Evolutionary conservation across 2,888 invertebrate genomes (phyloP).

Genomic region (Isoperla grammatica): DNA sequence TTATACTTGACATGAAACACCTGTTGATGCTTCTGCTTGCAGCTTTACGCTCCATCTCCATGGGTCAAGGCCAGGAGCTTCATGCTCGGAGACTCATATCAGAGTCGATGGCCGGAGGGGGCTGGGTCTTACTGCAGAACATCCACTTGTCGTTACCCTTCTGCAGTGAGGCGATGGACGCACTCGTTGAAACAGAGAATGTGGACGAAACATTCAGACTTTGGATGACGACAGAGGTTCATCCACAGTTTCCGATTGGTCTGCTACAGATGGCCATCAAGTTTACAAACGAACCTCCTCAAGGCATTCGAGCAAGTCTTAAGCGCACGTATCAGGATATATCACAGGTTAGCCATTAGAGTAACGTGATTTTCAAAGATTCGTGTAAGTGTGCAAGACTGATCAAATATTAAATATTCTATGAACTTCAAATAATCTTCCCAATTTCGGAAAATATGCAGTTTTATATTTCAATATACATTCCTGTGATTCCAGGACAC

Average conservation of each 20-base stretch:
- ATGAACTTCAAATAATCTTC: background rate
- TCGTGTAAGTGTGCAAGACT: too few relatives aligned
- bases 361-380: too few relatives aligned
- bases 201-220: slow-evolving; percentile 79
- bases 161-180: slow-evolving; percentile 87
- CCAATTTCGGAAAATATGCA: background rate
- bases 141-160: slow-evolving; percentile 94
- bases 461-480: too few relatives aligned
- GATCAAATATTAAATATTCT: too few relatives aligned
- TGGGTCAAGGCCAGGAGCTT: slow-evolving; percentile 96
- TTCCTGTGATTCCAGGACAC: slow-evolving; percentile 73
- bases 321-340: slow-evolving; percentile 88
- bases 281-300: slow-evolving; percentile 96
- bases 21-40: slow-evolving; percentile 35
- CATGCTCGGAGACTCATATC: slow-evolving; percentile 78
- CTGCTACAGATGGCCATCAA: slow-evolving; percentile 87
- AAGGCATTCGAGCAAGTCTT: slow-evolving; percentile 89
- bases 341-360: slow-evolving; percentile 54
- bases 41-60: slow-evolving; percentile 83
- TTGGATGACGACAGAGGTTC: slow-evolving; percentile 94
- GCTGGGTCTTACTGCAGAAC: slow-evolving; percentile 93
- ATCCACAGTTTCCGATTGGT: slow-evolving; percentile 88
- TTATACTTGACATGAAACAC: too few relatives aligned
- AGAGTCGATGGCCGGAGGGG: slow-evolving; percentile 71
- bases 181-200: slow-evolving; percentile 75